A percentile compares a stretch with the other conserved stretches of the same genome.
Evolutionary conservation across 23 tunicate genomes (phyloP).

Genomic region (Trididemnum nubilum): DNA sequence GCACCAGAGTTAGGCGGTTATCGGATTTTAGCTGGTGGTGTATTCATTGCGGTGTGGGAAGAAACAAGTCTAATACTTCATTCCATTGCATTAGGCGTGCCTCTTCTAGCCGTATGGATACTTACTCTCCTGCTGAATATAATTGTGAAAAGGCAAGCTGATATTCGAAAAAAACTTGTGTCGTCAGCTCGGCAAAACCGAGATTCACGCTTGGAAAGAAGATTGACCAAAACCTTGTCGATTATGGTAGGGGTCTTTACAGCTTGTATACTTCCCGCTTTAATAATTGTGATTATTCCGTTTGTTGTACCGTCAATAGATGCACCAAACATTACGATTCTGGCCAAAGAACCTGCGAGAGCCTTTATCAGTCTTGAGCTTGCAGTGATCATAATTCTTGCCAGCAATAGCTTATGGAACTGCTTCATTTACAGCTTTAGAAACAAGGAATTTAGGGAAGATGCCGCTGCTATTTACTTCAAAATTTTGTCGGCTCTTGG

Average conservation of each 20-base stretch:
- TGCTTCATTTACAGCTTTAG: constrained; percentile 58
- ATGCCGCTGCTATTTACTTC: background rate
- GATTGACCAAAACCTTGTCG: constrained; percentile 1
- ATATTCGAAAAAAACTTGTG: background rate
- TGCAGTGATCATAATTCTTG: constrained; percentile 39
- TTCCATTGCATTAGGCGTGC: constrained; percentile 6
- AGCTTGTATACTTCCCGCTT: constrained; percentile 41
- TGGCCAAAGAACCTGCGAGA: constrained; percentile 4
- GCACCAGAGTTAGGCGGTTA: background rate
- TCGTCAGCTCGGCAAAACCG: background rate
- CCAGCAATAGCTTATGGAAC: constrained; percentile 66
- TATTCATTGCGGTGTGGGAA: constrained; percentile 3
- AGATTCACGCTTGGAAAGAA: background rate
- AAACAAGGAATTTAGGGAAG: constrained; percentile 48
- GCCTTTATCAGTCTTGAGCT: constrained; percentile 33
- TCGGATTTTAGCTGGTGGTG: constrained; percentile 18
- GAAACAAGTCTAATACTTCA: background rate
- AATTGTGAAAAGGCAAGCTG: background rate
- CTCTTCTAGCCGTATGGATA: constrained; percentile 31
- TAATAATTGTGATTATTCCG: constrained; percentile 6
- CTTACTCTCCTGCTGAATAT: background rate
- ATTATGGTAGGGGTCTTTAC: constrained; percentile 42
- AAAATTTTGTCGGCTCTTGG: background rate
- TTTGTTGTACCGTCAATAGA: background rate
- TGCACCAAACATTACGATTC: background rate